Conservation (phyloP, 2,113 vertebrate species). For the Chunga burmeisteri region DNA sequence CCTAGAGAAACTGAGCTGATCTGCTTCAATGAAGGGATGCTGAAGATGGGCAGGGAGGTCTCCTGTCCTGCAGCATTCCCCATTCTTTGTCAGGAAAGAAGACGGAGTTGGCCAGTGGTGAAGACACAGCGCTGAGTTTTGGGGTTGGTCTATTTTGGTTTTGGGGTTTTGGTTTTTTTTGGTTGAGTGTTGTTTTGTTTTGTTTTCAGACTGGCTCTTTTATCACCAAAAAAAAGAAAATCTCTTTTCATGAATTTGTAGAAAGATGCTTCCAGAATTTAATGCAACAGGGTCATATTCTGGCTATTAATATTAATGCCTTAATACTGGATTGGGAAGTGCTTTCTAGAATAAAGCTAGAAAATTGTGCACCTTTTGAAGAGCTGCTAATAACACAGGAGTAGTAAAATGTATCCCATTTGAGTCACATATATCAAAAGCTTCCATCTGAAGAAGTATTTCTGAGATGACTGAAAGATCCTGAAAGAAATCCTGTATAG, state of each 20-base stretch:
- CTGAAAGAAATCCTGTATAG: neutral
- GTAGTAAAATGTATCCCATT: neutral
- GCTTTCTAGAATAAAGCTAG: neutral
- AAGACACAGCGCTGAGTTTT: neutral
- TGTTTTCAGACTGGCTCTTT: neutral
- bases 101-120: neutral
- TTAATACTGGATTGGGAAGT: neutral
- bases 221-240: neutral
- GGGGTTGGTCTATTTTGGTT: neutral
- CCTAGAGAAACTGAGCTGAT: neutral
- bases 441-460: neutral
- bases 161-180: neutral
- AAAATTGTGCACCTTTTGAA: neutral
- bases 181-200: too few relatives aligned
- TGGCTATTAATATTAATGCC: neutral
- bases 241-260: neutral
- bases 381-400: neutral
- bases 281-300: neutral
- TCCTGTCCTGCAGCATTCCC: neutral
- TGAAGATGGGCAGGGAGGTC: neutral
- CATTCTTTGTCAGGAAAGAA: neutral
- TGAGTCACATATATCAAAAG: neutral
- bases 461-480: neutral
- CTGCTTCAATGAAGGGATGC: fast-evolving
- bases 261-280: neutral